phyloP scores from a whole-genome alignment of 2,888 invertebrate genomes.

The Melanostoma scalare region DNA sequence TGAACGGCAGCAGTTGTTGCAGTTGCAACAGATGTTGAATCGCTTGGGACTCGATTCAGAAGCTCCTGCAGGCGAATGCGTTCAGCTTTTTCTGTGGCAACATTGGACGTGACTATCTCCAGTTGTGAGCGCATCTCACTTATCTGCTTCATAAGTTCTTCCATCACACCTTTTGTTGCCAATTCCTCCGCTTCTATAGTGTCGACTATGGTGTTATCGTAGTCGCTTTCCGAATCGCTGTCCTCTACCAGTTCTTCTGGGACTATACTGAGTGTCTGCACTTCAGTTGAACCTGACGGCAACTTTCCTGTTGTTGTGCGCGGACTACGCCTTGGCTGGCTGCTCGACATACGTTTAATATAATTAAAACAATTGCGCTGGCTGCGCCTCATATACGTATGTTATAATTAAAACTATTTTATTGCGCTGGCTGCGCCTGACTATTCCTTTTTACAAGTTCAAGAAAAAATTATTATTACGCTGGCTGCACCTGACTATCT shows the following conservation, averaged over 20 bases:
- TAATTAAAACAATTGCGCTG: no score
- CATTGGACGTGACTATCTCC: conserved; percentile 19
- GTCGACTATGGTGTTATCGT: conserved; percentile 5
- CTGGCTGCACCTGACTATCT: no score
- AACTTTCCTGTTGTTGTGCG: conserved; percentile 5
- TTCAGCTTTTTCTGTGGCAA: conserved; percentile 26
- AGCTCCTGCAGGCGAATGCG: conserved; percentile 10
- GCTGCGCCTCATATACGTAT: no score
- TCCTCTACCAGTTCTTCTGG: conserved; percentile 17
- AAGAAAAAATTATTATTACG: no score
- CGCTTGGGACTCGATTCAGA: conserved; percentile 18
- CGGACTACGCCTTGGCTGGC: conserved; percentile 16
- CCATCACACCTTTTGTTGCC: neutral
- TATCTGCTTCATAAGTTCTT: conserved; percentile 25
- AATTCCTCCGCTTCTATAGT: neutral
- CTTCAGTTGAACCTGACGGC: neutral
- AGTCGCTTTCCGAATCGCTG: neutral
- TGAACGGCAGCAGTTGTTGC: conserved; percentile 7
- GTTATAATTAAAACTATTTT: no score
- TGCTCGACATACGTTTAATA: conserved; percentile 19
- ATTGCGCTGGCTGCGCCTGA: no score
- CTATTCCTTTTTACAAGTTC: no score
- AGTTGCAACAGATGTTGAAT: conserved; percentile 17
- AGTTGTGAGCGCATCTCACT: conserved; percentile 29
- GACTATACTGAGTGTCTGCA: neutral